Conservation (phyloP, 2,113 vertebrate genomes). For the Sakesphorus luctuosus region DNA sequence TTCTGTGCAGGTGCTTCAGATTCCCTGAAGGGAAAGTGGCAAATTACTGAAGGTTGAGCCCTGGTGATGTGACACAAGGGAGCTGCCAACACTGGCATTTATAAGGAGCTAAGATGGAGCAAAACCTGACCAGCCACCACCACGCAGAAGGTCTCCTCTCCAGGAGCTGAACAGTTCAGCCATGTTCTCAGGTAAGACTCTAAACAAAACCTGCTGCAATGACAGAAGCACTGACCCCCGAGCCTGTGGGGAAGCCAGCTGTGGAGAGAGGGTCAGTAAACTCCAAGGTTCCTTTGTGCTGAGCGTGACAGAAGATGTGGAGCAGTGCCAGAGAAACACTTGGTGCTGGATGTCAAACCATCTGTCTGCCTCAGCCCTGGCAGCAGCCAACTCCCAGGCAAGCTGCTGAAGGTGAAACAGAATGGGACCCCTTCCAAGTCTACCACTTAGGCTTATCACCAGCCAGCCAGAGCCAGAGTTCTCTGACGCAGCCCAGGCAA, state of each 20-base stretch:
- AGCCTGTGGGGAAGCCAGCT: not conserved
- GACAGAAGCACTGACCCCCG: not conserved
- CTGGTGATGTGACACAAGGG: not conserved
- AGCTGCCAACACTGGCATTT: not conserved
- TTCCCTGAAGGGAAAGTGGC: not conserved
- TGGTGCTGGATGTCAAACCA: conserved; percentile 25
- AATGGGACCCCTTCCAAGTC: conserved; percentile 31
- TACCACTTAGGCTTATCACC: conserved; percentile 36
- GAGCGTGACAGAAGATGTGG: not conserved
- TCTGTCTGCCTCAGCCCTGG: conserved; percentile 22
- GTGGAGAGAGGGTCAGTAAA: not conserved
- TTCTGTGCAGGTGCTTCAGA: not conserved
- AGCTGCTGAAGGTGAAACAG: conserved; percentile 32
- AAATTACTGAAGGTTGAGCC: not conserved
- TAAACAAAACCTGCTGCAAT: not conserved
- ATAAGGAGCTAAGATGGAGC: not conserved
- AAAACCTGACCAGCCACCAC: not conserved
- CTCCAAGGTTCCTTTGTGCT: not conserved
- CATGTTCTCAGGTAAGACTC: not conserved
- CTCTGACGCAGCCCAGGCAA: not conserved
- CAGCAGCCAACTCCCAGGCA: not conserved
- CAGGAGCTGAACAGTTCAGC: not conserved
- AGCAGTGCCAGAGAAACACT: conserved; percentile 22
- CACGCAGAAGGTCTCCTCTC: not conserved
- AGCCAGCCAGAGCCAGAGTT: conserved; percentile 6